These are phyloP conservation scores for Chelonia mydas DNA, from an alignment of 2,797 vertebrate species.

Conservation along the genomic window DNA sequence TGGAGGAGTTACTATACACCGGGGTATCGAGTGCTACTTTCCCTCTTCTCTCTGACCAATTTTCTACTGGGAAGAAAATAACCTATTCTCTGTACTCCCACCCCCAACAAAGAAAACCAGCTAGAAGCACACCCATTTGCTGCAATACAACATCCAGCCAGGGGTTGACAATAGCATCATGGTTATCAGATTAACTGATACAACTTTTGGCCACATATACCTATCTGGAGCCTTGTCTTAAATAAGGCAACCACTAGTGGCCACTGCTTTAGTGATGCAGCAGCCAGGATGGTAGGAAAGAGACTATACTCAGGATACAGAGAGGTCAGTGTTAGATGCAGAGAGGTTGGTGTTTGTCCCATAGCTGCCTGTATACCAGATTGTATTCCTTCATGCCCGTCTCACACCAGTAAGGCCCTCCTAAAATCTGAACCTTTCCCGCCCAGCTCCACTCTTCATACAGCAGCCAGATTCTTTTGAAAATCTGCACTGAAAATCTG, in stretches of 20 bases:
- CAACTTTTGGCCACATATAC: neutral
- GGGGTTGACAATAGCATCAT: slow-evolving; percentile 63
- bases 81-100: too few relatives aligned
- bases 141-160: slow-evolving; percentile 51
- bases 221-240: neutral
- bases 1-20: neutral
- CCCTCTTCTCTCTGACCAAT: neutral
- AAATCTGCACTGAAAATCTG: neutral
- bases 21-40: neutral
- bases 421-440: neutral
- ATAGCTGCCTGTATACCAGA: neutral
- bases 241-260: neutral
- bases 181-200: too few relatives aligned
- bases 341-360: neutral
- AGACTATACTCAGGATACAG: neutral
- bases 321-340: neutral
- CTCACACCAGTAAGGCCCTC: neutral
- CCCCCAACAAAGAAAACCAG: neutral
- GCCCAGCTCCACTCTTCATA: neutral
- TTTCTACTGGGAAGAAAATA: neutral
- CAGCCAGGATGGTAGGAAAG: neutral
- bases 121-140: neutral
- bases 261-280: neutral
- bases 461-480: neutral
- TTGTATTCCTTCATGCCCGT: neutral